phyloP scores from a whole-genome alignment of 2,888 invertebrate genomes.

The Celastrina argiolus region DNA sequence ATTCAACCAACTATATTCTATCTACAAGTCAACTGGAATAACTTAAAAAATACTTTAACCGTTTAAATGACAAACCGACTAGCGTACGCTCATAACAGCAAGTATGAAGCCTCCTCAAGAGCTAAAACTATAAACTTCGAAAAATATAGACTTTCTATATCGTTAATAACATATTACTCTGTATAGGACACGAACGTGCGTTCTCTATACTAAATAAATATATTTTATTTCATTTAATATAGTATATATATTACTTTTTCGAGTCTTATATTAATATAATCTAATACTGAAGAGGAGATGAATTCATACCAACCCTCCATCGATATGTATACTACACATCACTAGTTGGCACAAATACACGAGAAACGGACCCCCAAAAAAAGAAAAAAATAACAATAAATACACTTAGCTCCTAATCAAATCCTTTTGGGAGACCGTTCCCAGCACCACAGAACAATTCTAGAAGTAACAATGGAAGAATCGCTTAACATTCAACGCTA shows the following conservation, averaged over 20 bases:
- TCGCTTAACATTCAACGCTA: conserved; percentile 56
- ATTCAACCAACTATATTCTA: not conserved
- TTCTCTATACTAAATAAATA: conserved; percentile 29
- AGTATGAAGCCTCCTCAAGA: conserved; percentile 5
- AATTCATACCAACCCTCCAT: conserved; percentile 55
- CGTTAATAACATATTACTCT: conserved; percentile 50
- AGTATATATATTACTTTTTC: conserved; percentile 46
- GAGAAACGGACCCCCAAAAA: conserved; percentile 55
- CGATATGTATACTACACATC: conserved; percentile 50
- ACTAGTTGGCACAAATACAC: conserved; percentile 67
- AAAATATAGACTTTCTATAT: conserved; percentile 54
- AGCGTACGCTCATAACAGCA: not conserved
- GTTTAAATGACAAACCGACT: not conserved
- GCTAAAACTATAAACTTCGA: conserved; percentile 52
- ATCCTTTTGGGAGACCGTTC: conserved; percentile 60
- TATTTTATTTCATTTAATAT: conserved; percentile 33
- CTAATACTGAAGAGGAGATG: conserved; percentile 72
- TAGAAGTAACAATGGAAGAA: conserved; percentile 51
- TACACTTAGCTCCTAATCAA: conserved; percentile 61
- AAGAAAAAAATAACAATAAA: conserved; percentile 51
- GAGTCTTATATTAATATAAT: conserved; percentile 55
- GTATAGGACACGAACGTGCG: conserved; percentile 34
- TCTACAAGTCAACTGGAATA: not conserved
- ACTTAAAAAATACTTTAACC: not conserved
- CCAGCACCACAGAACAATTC: conserved; percentile 57